phyloP scores from a whole-genome alignment of 1,140 invertebrate genomes.

The Cheumatopsyche charites region DNA sequence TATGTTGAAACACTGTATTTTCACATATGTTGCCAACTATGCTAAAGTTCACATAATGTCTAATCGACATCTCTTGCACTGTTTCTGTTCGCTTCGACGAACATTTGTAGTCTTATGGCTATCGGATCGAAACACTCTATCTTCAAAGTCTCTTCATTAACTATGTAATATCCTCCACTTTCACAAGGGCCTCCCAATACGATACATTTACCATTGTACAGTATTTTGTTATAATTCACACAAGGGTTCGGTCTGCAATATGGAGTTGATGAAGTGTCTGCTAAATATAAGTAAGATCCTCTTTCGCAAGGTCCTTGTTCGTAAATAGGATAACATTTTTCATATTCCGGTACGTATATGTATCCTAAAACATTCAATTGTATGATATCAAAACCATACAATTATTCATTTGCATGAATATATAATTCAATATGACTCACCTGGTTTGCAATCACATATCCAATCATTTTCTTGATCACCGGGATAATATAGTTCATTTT shows the following conservation, averaged over 20 bases:
- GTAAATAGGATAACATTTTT: slow-evolving; percentile 67
- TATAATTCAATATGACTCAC: too few species aligned
- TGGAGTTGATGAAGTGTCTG: slow-evolving; percentile 60
- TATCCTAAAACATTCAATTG: slow-evolving; percentile 54
- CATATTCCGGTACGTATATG: slow-evolving; percentile 65
- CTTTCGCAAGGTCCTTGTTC: slow-evolving; percentile 66
- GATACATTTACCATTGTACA: slow-evolving; percentile 61
- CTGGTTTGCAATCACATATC: slow-evolving; percentile 71
- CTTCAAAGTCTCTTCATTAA: slow-evolving; percentile 56
- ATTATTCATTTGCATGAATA: too few species aligned
- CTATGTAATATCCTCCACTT: slow-evolving; percentile 40
- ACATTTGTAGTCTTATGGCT: too few species aligned
- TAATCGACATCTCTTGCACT: too few species aligned
- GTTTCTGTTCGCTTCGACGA: too few species aligned
- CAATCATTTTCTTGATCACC: slow-evolving; percentile 65
- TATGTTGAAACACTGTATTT: too few species aligned
- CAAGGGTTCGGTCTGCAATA: slow-evolving; percentile 68
- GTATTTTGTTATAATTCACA: slow-evolving; percentile 56
- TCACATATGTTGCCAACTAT: too few species aligned
- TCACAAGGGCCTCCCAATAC: slow-evolving; percentile 59
- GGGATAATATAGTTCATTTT: slow-evolving; percentile 68
- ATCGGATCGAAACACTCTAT: slow-evolving; percentile 61
- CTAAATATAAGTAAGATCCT: slow-evolving; percentile 64
- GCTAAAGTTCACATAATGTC: too few species aligned
- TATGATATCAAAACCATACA: too few species aligned